phyloP scores from a whole-genome alignment of 2,888 invertebrate genomes.

The Drosophila aldrichi region DNA sequence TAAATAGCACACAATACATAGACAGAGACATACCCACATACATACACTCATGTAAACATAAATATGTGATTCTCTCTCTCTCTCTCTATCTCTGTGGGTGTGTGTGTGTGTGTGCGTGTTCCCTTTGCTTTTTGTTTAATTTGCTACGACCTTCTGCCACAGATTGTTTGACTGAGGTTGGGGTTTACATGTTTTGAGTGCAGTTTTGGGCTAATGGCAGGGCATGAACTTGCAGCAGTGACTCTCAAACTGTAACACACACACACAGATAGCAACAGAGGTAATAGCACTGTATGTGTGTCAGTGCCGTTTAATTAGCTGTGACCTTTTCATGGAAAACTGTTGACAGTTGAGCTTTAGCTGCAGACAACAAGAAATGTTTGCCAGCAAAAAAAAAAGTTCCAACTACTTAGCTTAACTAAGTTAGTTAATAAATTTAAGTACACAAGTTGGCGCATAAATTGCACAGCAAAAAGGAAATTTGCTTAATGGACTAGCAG shows the following conservation, averaged over 20 bases:
- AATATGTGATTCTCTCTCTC: neutral
- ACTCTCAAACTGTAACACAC: slow-evolving; percentile 21
- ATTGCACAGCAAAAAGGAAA: neutral
- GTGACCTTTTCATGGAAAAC: slow-evolving; percentile 48
- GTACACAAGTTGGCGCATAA: slow-evolving; percentile 26
- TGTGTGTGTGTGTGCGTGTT: slow-evolving; percentile 3
- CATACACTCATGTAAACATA: neutral
- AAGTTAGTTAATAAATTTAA: slow-evolving; percentile 32
- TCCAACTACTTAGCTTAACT: slow-evolving; percentile 1
- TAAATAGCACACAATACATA: slow-evolving; percentile 65
- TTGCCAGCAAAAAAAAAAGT: slow-evolving; percentile 8
- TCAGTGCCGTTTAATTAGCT: slow-evolving; percentile 44
- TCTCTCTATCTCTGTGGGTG: neutral
- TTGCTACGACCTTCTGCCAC: slow-evolving; percentile 53
- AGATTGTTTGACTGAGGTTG: slow-evolving; percentile 29
- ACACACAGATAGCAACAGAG: neutral
- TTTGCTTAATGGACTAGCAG: slow-evolving; percentile 60
- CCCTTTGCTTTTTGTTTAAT: slow-evolving; percentile 25
- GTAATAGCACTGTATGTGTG: neutral
- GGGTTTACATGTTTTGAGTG: slow-evolving; percentile 16
- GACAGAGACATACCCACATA: neutral
- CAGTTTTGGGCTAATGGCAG: slow-evolving; percentile 15
- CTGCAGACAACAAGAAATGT: neutral
- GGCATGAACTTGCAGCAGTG: slow-evolving; percentile 16
- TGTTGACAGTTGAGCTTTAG: slow-evolving; percentile 44